Percentiles rank a stretch among this genome's conserved stretches.
phyloP scores from a whole-genome alignment of 2,888 invertebrate genomes.

The Fabriciana adippe region DNA sequence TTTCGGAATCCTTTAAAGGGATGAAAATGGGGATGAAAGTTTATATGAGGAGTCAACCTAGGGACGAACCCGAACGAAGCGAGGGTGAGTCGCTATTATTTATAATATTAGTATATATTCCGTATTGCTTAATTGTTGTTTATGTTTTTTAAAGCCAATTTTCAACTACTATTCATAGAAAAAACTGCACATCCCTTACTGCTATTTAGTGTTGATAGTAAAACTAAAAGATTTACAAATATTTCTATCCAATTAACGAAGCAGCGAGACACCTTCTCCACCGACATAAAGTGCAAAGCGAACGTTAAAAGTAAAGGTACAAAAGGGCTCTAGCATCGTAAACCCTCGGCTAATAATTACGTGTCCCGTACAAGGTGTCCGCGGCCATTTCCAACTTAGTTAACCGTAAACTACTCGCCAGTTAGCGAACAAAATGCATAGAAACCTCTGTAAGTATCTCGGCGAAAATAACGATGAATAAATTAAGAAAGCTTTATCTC shows the following conservation, averaged over 20 bases:
- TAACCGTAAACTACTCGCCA: constrained; percentile 18
- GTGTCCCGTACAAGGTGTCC: constrained; percentile 30
- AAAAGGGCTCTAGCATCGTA: background rate
- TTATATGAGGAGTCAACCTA: no score
- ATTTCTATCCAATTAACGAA: constrained; percentile 1
- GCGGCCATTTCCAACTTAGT: constrained; percentile 17
- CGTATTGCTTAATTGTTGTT: no score
- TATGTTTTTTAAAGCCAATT: no score
- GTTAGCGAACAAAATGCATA: constrained; percentile 17
- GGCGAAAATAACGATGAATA: constrained; percentile 1
- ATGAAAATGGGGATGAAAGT: no score
- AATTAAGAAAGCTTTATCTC: background rate
- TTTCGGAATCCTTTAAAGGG: no score
- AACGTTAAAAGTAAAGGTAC: background rate
- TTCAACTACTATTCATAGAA: no score
- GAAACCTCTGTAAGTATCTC: constrained; percentile 7
- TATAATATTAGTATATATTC: no score
- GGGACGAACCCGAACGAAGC: no score
- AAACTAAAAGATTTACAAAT: no score
- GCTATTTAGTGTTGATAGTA: no score
- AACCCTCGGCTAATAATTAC: constrained; percentile 27
- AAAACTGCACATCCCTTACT: no score
- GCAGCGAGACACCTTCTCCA: background rate
- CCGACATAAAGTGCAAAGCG: background rate
- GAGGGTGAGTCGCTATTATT: no score